Conservation (phyloP, 2,888 invertebrate species). For the Yponomeuta cagnagella region DNA sequence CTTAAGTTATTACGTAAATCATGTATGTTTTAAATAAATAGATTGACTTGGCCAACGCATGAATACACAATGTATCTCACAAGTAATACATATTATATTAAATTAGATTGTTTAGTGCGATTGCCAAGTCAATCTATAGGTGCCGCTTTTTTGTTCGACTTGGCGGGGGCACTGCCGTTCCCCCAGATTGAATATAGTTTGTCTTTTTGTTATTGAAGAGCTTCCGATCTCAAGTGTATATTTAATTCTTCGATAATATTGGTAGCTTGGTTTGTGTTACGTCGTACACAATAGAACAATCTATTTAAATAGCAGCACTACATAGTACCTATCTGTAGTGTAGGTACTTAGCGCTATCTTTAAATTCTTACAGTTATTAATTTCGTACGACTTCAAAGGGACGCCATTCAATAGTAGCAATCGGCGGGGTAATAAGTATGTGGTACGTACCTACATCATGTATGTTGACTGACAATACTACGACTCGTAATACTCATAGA, state of each 20-base stretch:
- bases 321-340: background rate
- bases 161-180: no score
- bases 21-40: no score
- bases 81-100: no score
- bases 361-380: background rate
- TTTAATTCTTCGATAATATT: background rate
- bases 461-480: background rate
- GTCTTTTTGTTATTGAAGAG: background rate
- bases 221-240: background rate
- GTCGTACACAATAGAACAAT: background rate
- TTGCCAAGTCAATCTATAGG: no score
- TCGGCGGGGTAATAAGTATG: conserved; percentile 16
- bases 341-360: conserved; percentile 7
- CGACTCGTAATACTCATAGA: background rate
- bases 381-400: conserved; percentile 21
- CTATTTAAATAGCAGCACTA: background rate
- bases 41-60: no score
- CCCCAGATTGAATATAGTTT: background rate
- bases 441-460: background rate
- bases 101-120: no score
- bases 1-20: no score
- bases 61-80: no score
- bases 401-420: conserved; percentile 21
- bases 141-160: no score
- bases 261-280: background rate